A percentile compares a stretch with the other conserved stretches of the same genome.
These are phyloP conservation scores for Lepus americanus DNA, from an alignment of 2,113 vertebrate genomes.

Conservation along the genomic window DNA sequence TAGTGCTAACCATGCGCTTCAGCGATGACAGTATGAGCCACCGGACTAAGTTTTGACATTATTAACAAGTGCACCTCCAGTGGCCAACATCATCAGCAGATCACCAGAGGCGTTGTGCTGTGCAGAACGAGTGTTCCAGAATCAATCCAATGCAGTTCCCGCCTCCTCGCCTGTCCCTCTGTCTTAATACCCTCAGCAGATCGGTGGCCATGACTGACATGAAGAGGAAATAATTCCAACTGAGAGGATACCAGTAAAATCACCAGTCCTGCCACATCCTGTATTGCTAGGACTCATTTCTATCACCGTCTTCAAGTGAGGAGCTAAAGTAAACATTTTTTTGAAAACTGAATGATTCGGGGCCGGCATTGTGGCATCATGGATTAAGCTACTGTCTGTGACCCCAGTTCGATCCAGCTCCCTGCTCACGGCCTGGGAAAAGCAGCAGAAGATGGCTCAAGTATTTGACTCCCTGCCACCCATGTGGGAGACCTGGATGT, in stretches of 20 bases:
- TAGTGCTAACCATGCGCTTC: not conserved
- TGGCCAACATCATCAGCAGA: not conserved
- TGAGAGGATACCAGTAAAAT: not conserved
- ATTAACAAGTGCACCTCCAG: not conserved
- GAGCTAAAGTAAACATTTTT: no score
- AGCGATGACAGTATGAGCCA: not conserved
- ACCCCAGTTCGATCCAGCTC: no score
- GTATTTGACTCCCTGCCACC: no score
- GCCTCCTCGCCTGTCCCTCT: not conserved
- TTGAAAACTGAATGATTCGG: no score
- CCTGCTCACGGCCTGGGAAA: no score
- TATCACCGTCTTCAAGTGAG: not conserved
- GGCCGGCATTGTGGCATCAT: no score
- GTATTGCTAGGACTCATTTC: not conserved
- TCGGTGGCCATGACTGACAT: not conserved
- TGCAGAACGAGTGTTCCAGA: not conserved
- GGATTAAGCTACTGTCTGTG: no score
- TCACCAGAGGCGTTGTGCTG: not conserved
- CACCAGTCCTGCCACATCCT: not conserved
- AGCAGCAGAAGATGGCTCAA: no score
- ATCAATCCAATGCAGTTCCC: not conserved
- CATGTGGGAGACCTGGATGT: no score
- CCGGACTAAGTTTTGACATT: not conserved
- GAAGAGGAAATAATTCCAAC: slow-evolving; percentile 31
- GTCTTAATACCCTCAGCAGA: not conserved